phyloP scores from a whole-genome alignment of 1,140 invertebrate genomes.

The Diploscapter pachys region DNA sequence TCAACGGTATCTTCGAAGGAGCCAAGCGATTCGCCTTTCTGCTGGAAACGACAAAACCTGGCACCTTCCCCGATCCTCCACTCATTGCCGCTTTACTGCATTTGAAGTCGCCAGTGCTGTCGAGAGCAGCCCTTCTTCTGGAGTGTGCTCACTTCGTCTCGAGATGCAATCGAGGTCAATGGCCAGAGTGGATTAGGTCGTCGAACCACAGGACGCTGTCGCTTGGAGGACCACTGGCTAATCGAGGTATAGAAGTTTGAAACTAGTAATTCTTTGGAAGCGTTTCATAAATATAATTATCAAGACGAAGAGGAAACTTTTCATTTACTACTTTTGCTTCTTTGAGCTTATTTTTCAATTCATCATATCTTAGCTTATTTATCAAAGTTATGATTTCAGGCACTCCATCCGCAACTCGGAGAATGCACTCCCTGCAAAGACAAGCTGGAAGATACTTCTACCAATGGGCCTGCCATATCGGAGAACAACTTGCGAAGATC shows the following conservation, averaged over 20 bases:
- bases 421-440: constrained; percentile 78
- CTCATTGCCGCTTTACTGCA: constrained; percentile 89
- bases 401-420: constrained; percentile 67
- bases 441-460: constrained; percentile 92
- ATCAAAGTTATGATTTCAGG: constrained; percentile 22
- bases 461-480: constrained; percentile 87
- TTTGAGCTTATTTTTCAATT: background rate
- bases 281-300: background rate
- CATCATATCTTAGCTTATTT: background rate
- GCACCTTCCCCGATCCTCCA: constrained; percentile 87
- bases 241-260: constrained; percentile 34
- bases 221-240: constrained; percentile 56
- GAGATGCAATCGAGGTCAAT: constrained; percentile 92
- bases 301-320: too few species aligned
- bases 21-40: constrained; percentile 81
- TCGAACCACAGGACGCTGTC: constrained; percentile 64
- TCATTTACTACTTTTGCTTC: background rate
- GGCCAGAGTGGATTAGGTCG: constrained; percentile 91
- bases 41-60: constrained; percentile 88
- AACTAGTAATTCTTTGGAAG: background rate
- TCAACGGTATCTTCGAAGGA: constrained; percentile 69
- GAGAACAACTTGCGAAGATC: constrained; percentile 66
- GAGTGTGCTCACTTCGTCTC: constrained; percentile 95
- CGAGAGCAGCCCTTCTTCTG: constrained; percentile 80
- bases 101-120: constrained; percentile 89